These are phyloP conservation scores for Leuctra nigra DNA, from an alignment of 2,888 invertebrate genomes.

Conservation along the genomic window DNA sequence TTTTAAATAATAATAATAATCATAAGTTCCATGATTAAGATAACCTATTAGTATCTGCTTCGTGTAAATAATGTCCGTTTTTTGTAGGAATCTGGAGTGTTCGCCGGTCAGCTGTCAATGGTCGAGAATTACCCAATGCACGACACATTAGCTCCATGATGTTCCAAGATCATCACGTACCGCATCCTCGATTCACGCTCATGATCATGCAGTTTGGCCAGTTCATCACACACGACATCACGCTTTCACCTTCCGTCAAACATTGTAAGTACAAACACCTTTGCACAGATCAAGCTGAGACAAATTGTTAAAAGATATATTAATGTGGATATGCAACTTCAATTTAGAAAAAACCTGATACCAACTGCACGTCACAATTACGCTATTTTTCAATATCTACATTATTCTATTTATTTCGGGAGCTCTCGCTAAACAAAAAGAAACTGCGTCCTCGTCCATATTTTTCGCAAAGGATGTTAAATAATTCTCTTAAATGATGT, in stretches of 20 bases:
- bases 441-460: too few relatives aligned
- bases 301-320: too few relatives aligned
- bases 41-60: slow-evolving; percentile 2
- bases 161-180: slow-evolving; percentile 33
- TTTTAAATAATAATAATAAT: too few relatives aligned
- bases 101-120: slow-evolving; percentile 46
- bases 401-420: neutral
- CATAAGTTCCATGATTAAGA: too few relatives aligned
- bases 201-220: slow-evolving; percentile 33
- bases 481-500: too few relatives aligned
- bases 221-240: slow-evolving; percentile 32
- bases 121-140: slow-evolving; percentile 38
- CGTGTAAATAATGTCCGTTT: slow-evolving; percentile 35
- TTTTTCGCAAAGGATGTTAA: too few relatives aligned
- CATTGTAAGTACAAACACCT: slow-evolving; percentile 25
- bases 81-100: slow-evolving; percentile 53
- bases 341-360: too few relatives aligned
- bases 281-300: too few relatives aligned
- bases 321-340: too few relatives aligned
- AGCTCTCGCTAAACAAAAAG: too few relatives aligned
- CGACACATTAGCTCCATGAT: slow-evolving; percentile 33
- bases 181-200: slow-evolving; percentile 31
- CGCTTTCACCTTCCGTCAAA: slow-evolving; percentile 31
- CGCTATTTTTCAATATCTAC: neutral
- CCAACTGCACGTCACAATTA: too few relatives aligned